Evolutionary conservation across 2,113 vertebrate genomes (phyloP), one percentile per base, ranked within the genome.

Genomic region (Etheostoma spectabile): DNA sequence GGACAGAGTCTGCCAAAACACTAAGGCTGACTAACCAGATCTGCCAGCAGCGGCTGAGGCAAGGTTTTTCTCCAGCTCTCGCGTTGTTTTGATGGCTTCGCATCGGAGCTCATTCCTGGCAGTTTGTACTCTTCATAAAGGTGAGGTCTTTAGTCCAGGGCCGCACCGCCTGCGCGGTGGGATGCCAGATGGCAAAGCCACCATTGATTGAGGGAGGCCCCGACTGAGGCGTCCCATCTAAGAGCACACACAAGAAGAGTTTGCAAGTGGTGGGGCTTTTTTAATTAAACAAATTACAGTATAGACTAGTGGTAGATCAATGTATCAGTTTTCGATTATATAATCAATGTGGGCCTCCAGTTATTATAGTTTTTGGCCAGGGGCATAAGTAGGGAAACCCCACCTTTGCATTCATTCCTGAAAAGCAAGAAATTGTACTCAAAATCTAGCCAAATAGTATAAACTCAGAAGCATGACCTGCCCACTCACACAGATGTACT

Each of bases 61-160:
- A 96, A 81, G 1, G 82, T 88, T 53, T n/a, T 95, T 95, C 80
- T 96, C 95, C 91, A 94, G 83, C 78, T 95, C 94, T 1, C 94
- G 42, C 94, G 87, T 4, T 91, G n/a, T 77, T 70, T 51, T 91
- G 55, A 93, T 87, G n/a, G 71, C 87, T 94, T 35, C 86, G 82
- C 16, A 89, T 79, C 93, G 91, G 12, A 95, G 91, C 82, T 95
- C 94, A 2, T 92, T 93, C 61, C 94, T 77, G 42, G 91, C 63
- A 93, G 78, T 65, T 94, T 94, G 85, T 92, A 95, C 14, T 95
- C 94, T 51, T 95, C 94, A 1, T 93, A 95, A 5, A 95, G 81
- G 30, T 89, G 5, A 95, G 85, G 64, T 94, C 95, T 78, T 94
- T 94, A 4, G 77, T 73, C 93, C 93, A 94, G 19, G 93, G 85